Percentiles rank a stretch among this genome's conserved stretches.
Conservation (phyloP, 2,888 invertebrate genomes). For the Ochlodes sylvanus region DNA sequence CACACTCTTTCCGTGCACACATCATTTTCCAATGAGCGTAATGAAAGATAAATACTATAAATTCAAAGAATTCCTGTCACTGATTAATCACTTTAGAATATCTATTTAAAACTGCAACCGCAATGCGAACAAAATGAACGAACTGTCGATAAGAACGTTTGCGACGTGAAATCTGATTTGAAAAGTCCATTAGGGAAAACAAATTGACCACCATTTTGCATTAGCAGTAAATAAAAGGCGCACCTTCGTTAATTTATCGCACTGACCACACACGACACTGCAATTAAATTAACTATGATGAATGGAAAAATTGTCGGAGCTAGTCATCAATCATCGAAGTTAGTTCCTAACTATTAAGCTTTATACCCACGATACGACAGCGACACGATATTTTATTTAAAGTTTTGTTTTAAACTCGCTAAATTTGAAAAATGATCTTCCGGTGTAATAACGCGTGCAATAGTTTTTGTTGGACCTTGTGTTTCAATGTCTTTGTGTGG, state of each 20-base stretch:
- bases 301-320: slow-evolving; percentile 75
- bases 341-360: slow-evolving; percentile 57
- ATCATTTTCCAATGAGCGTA: background rate
- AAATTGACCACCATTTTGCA: slow-evolving; percentile 58
- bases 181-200: slow-evolving; percentile 45
- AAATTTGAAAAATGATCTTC: slow-evolving; percentile 21
- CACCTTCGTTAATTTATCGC: slow-evolving; percentile 64
- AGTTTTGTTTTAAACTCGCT: slow-evolving; percentile 22
- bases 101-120: slow-evolving; percentile 27
- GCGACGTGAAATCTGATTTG: slow-evolving; percentile 38
- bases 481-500: background rate
- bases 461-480: background rate
- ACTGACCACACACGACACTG: slow-evolving; percentile 66
- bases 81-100: slow-evolving; percentile 21
- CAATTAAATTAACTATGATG: slow-evolving; percentile 83
- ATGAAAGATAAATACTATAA: background rate
- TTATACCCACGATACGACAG: slow-evolving; percentile 53
- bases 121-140: slow-evolving; percentile 20
- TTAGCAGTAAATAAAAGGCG: slow-evolving; percentile 53
- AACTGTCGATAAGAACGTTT: slow-evolving; percentile 39
- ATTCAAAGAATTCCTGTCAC: slow-evolving; percentile 5
- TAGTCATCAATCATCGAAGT: slow-evolving; percentile 76
- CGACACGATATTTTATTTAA: slow-evolving; percentile 49
- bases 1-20: background rate
- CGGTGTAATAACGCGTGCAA: slow-evolving; percentile 10